Conservation (phyloP, 2,113 vertebrate genomes). For the Triplophysa dalaica region DNA sequence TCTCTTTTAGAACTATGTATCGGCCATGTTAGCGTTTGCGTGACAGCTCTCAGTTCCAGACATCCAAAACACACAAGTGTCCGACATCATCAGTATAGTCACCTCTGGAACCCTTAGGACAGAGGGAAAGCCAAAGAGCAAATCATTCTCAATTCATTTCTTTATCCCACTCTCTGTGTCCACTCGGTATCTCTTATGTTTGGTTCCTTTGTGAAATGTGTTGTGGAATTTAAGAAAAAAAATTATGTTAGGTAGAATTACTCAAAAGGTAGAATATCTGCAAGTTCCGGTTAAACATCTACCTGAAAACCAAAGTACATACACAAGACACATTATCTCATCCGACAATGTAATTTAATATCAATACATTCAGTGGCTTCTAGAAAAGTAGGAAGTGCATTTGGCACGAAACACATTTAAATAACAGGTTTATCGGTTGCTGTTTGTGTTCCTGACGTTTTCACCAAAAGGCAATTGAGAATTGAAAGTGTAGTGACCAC, state of each 20-base stretch:
- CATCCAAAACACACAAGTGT: conserved; percentile 37
- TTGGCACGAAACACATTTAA: neutral
- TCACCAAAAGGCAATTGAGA: neutral
- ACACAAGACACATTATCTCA: neutral
- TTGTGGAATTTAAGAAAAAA: too few relatives aligned
- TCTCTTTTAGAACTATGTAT: neutral
- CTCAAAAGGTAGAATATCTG: too few relatives aligned
- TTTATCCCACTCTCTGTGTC: neutral
- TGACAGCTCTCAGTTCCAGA: neutral
- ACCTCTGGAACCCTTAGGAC: neutral
- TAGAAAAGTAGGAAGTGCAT: neutral
- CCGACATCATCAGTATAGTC: conserved; percentile 17
- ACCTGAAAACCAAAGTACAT: neutral
- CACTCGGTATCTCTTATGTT: too few relatives aligned
- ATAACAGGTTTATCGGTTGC: neutral
- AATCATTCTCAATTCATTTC: neutral
- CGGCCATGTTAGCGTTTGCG: conserved; percentile 1
- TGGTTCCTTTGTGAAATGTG: too few relatives aligned
- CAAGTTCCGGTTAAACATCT: neutral
- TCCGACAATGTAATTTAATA: neutral
- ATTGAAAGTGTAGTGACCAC: conserved; percentile 13
- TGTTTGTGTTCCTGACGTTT: conserved; percentile 7
- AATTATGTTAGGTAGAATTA: too few relatives aligned
- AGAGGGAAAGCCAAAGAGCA: neutral
- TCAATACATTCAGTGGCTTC: neutral